Base-by-base conservation (phyloP, 1,140 invertebrate species). In the Temnothorax curvispinosus region DNA sequence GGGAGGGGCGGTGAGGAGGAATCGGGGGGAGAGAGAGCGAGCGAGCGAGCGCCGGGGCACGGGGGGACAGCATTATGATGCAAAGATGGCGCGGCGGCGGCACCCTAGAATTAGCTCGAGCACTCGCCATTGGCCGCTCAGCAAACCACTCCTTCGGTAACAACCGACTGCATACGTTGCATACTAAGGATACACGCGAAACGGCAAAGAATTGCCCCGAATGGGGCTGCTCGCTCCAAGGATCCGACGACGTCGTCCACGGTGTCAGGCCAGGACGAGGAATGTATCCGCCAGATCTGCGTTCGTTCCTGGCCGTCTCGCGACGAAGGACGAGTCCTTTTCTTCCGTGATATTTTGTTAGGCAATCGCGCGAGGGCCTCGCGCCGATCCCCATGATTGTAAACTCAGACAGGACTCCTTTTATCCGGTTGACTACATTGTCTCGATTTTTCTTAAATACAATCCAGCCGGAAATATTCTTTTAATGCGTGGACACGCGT, bases 121-220 rank as follows among this genome's bases (percentile, higher is more conserved):
- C 94, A 95, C 94, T 95, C 95, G 94, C 95, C 95, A 95, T 95
- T 95, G 95, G 95, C 93, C 94, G 94, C 92, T 93, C 86, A 86
- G 92, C 94, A 95, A 95, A 95, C 95, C 95, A 95, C 95, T 95
- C 95, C 95, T 95, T 95, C 94, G 93, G 93, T 95, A 95, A 95
- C 94, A 94, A 95, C 94, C 94, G 94, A 95, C 93, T 95, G 95
- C 94, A 95, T 95, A 94, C 93, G 92, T 93, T 94, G 94, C 94
- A 95, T 94, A 95, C 94, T 95, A 94, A 95, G 94, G 93, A 95
- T 95, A 94, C 93, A 94, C 94, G 92, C 95, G 92, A 94, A 91
- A 92, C 88, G 92, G 87, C 90, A 88, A 93, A 93, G 92, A 95
- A 94, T 94, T 93, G 94, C 89, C 90, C 72, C 71, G 86, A 71